A percentile compares a stretch with the other conserved stretches of the same genome.
These are phyloP conservation scores for Merops nubicus DNA, from an alignment of 2,113 vertebrate species.

Conservation along the genomic window DNA sequence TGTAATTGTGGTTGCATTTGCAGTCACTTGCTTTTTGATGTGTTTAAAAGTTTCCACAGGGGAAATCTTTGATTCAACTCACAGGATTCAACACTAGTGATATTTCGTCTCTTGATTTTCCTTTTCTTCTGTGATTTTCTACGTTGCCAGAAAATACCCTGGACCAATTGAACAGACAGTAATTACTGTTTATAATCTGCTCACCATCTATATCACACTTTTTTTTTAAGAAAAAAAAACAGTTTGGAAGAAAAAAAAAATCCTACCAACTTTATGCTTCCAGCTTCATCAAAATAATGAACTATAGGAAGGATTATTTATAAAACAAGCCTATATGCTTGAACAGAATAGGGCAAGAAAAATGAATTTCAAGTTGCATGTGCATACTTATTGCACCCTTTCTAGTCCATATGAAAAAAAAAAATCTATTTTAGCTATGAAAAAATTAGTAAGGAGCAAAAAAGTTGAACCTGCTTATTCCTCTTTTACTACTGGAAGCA, in stretches of 20 bases:
- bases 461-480: background rate
- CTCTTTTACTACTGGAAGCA: background rate
- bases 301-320: background rate
- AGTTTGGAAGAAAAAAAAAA: background rate
- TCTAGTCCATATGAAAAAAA: background rate
- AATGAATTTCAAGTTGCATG: background rate
- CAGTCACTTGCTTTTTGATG: conserved; percentile 1
- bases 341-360: background rate
- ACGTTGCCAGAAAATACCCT: background rate
- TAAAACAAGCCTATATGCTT: background rate
- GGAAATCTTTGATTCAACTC: background rate
- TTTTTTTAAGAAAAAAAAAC: background rate
- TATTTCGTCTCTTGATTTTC: background rate
- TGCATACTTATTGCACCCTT: fast-evolving
- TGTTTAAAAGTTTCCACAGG: background rate
- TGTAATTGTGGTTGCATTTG: background rate
- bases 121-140: background rate
- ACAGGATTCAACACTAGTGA: background rate
- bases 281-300: background rate
- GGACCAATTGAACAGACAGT: background rate
- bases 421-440: background rate
- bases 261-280: background rate
- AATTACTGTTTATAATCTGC: background rate
- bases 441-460: background rate
- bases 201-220: background rate